These are phyloP conservation scores for Setophaga petechia DNA, from an alignment of 2,113 vertebrate genomes.

Conservation along the genomic window DNA sequence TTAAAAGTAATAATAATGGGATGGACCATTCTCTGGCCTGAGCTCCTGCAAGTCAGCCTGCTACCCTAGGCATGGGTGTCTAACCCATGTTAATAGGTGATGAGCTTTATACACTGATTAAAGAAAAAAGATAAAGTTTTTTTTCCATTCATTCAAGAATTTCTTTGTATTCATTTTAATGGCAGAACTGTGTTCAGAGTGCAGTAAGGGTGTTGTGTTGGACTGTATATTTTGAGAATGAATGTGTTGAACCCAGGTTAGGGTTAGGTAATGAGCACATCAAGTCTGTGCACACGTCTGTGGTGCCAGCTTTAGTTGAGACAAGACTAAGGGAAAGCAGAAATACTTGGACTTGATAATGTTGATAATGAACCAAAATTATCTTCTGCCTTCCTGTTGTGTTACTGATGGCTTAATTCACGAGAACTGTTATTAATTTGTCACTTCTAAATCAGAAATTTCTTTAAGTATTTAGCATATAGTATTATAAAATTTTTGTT, in stretches of 20 bases:
- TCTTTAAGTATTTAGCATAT: background rate
- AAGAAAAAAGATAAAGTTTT: background rate
- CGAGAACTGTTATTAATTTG: background rate
- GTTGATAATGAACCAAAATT: background rate
- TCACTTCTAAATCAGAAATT: background rate
- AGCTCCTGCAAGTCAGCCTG: background rate
- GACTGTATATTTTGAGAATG: background rate
- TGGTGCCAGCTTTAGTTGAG: slow-evolving; percentile 2
- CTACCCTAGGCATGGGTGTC: background rate
- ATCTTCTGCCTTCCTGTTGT: background rate
- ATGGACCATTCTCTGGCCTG: background rate
- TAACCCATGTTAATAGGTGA: background rate
- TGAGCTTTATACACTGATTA: background rate
- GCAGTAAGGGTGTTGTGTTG: background rate
- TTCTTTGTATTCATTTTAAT: background rate
- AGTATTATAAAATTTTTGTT: background rate
- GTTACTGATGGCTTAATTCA: background rate
- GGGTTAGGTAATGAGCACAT: background rate
- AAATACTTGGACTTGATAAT: slow-evolving; percentile 34
- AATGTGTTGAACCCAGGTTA: background rate
- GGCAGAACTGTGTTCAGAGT: background rate
- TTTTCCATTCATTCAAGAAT: background rate
- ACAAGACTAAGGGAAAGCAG: slow-evolving; percentile 43
- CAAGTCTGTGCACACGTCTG: background rate
- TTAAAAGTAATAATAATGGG: background rate